These are phyloP conservation scores for Heliconius ethilla DNA, from an alignment of 2,888 invertebrate genomes.

Conservation along the genomic window DNA sequence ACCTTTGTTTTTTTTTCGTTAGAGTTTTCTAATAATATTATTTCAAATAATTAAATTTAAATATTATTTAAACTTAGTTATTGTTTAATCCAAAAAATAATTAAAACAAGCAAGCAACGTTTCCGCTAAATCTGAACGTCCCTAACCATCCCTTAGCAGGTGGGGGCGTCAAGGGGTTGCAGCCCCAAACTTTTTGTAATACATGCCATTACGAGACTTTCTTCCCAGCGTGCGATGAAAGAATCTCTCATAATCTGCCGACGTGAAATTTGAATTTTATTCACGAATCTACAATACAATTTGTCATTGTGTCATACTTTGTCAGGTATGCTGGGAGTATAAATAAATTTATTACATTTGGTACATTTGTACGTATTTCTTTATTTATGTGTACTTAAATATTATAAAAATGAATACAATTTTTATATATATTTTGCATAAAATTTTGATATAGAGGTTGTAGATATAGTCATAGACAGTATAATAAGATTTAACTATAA, in stretches of 20 bases:
- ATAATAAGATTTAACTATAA: too few relatives aligned
- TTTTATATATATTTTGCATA: too few relatives aligned
- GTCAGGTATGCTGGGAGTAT: constrained; percentile 33
- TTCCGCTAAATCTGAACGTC: constrained; percentile 23
- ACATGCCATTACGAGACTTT: constrained; percentile 50
- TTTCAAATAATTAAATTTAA: too few relatives aligned
- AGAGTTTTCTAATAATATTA: too few relatives aligned
- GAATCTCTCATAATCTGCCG: constrained; percentile 48
- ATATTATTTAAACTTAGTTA: too few relatives aligned
- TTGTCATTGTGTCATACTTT: constrained; percentile 49
- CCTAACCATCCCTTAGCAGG: constrained; percentile 42
- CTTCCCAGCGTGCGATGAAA: constrained; percentile 50
- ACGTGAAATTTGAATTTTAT: constrained; percentile 51
- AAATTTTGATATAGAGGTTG: too few relatives aligned
- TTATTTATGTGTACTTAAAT: neutral
- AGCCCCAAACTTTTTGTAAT: constrained; percentile 51
- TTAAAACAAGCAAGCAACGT: neutral
- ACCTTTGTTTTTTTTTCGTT: too few relatives aligned
- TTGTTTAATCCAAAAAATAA: too few relatives aligned
- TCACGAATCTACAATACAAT: constrained; percentile 48
- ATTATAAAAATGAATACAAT: neutral
- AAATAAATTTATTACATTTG: constrained; percentile 12
- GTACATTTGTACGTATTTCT: neutral
- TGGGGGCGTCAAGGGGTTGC: constrained; percentile 54
- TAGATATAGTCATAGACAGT: too few relatives aligned